These are phyloP conservation scores for Graphium colonna DNA, from an alignment of 2,888 invertebrate genomes.

Conservation along the genomic window DNA sequence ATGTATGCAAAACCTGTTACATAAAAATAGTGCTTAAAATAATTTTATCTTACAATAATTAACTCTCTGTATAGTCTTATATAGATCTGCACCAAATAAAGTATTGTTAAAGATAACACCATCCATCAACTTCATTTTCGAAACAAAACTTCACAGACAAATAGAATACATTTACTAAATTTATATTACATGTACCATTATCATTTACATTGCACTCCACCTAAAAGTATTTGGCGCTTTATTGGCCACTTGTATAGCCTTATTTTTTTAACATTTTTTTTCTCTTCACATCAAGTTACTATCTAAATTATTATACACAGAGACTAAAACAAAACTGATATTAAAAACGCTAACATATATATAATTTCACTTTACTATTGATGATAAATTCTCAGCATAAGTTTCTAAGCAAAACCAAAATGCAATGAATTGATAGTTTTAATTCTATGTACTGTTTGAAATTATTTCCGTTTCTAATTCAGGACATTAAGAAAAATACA, in stretches of 20 bases:
- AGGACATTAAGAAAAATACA: not conserved
- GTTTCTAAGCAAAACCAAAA: too few species aligned
- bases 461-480: too few species aligned
- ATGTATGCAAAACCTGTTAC: not conserved
- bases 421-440: too few species aligned
- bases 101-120: not conserved
- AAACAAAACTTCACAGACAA: not conserved
- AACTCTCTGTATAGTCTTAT: slow-evolving; percentile 12
- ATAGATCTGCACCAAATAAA: slow-evolving; percentile 18
- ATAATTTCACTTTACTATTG: too few species aligned
- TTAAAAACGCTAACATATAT: too few species aligned
- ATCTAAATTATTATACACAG: not conserved
- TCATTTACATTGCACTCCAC: slow-evolving; percentile 2
- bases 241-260: slow-evolving; percentile 11
- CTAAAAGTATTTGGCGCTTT: slow-evolving; percentile 18
- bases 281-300: not conserved
- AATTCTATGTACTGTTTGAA: too few species aligned
- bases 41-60: slow-evolving; percentile 16
- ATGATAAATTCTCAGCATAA: not conserved
- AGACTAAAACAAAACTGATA: not conserved
- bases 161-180: slow-evolving; percentile 1
- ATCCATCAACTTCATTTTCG: not conserved
- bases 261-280: not conserved
- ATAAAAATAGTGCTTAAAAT: slow-evolving; percentile 7
- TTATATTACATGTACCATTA: not conserved